A percentile compares a stretch with the other conserved stretches of the same genome.
Evolutionary conservation across 2,888 invertebrate species (phyloP).

Genomic region (Mythimna albipuncta): DNA sequence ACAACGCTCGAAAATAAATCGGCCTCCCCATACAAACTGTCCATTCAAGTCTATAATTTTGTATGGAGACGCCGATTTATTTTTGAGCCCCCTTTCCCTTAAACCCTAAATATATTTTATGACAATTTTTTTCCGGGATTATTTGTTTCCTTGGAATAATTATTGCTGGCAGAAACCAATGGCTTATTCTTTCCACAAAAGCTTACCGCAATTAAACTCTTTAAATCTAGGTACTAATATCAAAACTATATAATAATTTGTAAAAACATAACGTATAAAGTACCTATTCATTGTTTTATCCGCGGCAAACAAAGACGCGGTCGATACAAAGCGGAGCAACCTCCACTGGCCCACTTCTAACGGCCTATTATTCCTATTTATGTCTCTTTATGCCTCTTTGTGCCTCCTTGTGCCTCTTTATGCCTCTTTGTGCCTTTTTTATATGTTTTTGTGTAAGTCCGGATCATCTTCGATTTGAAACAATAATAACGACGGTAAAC

Average conservation of each 20-base stretch:
- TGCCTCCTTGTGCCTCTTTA: constrained; percentile 25
- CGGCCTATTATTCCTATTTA: constrained; percentile 36
- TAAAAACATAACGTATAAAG: constrained; percentile 29
- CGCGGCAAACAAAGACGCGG: constrained; percentile 64
- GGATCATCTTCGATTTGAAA: constrained; percentile 59
- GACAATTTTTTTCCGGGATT: too few species aligned
- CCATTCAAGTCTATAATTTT: too few species aligned
- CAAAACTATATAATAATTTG: not conserved
- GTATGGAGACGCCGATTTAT: too few species aligned
- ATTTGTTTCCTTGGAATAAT: too few species aligned
- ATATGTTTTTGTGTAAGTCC: constrained; percentile 37
- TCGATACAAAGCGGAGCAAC: constrained; percentile 62
- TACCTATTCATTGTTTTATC: constrained; percentile 66
- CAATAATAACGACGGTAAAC: constrained; percentile 40
- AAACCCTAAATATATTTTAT: too few species aligned
- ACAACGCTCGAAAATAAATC: too few species aligned
- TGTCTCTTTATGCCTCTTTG: not conserved
- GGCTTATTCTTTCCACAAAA: too few species aligned
- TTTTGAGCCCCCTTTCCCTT: too few species aligned
- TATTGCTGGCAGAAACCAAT: too few species aligned
- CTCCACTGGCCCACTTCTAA: constrained; percentile 49
- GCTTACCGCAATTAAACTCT: too few species aligned
- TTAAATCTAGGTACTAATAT: not conserved
- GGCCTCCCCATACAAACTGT: too few species aligned
- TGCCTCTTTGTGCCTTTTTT: constrained; percentile 31